Base-by-base conservation (phyloP, 2,888 invertebrate species). In the Lycia hirtaria region DNA sequence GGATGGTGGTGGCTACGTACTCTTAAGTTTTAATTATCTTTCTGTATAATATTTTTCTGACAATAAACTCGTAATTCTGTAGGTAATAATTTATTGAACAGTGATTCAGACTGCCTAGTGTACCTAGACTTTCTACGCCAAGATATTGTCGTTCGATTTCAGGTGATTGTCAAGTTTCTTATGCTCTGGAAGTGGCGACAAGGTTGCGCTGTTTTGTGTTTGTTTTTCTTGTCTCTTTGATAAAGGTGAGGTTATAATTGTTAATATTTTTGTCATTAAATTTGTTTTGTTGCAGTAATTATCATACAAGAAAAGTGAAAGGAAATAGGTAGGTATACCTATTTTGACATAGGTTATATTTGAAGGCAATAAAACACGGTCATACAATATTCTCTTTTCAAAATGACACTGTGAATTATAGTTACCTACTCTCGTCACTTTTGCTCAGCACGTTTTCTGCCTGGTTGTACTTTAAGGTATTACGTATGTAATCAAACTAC, bases 121-220 rank as follows among this genome's bases (percentile, higher is more conserved):
- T 9, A 24, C 14, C 14, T 9, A 44, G 12, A 4, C 44, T 30
- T 30, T 44, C n/a, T 30, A 44, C n/a, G n/a, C n/a, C n/a, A n/a
- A n/a, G n/a, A n/a, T n/a, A 12, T 1, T 17, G 26, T 6, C 12
- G 22, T 44, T 44, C n/a, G 20, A 20, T 20, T 44, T 20, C n/a
- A 44, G 20, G 30, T 30, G 19, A 44, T 12, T 44, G 30, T 44
- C 19, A 20, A 9, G 14, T 32, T 44, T 44, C 30, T 32, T 30
- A 6, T 26, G 12, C 30, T 9, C 28, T 12, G 44, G n/a, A n/a
- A n/a, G n/a, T n/a, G n/a, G n/a, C 9, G 30, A 32, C 30, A 44
- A 44, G 44, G 44, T 44, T 44, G n/a, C 30, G 6, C 1, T 10
- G 17, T 17, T 28, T 43, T 43, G 40, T 41, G 26, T 19, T 30